These are phyloP conservation scores for Centropyge bicolor DNA, from an alignment of 2,797 vertebrate species.

Conservation along the genomic window DNA sequence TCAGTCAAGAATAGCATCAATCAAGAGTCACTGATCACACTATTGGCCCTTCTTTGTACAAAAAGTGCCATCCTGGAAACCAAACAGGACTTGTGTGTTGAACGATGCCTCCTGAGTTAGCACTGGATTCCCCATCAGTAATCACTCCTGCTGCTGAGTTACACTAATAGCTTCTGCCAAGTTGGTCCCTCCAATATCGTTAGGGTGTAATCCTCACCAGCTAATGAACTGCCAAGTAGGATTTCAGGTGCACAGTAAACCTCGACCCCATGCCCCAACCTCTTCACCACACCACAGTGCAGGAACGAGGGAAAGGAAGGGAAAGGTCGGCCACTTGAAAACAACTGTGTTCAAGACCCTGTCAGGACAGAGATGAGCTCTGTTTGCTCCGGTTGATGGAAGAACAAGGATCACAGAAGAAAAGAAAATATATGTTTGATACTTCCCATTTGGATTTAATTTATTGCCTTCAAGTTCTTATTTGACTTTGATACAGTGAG, in stretches of 20 bases:
- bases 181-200: constrained; percentile 67
- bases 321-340: constrained; percentile 10
- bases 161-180: constrained; percentile 67
- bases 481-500: constrained; percentile 35
- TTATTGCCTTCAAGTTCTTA: neutral
- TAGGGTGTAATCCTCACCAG: constrained; percentile 77
- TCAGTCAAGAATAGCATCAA: neutral
- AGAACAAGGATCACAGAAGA: constrained; percentile 24
- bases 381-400: constrained; percentile 40
- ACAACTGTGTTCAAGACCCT: neutral
- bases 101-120: neutral
- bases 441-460: constrained; percentile 28
- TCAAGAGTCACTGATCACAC: neutral
- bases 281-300: constrained; percentile 36
- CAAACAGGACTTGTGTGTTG: neutral
- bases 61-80: neutral
- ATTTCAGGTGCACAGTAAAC: constrained; percentile 73
- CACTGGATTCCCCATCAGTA: constrained; percentile 51
- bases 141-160: constrained; percentile 66
- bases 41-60: neutral
- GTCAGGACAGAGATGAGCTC: constrained; percentile 28
- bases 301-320: constrained; percentile 2
- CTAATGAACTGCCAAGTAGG: constrained; percentile 74
- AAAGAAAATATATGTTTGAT: constrained; percentile 23
- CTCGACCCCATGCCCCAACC: constrained; percentile 51